Base-by-base conservation (phyloP, 2,888 invertebrate genomes). In the Maniola hyperantus region DNA sequence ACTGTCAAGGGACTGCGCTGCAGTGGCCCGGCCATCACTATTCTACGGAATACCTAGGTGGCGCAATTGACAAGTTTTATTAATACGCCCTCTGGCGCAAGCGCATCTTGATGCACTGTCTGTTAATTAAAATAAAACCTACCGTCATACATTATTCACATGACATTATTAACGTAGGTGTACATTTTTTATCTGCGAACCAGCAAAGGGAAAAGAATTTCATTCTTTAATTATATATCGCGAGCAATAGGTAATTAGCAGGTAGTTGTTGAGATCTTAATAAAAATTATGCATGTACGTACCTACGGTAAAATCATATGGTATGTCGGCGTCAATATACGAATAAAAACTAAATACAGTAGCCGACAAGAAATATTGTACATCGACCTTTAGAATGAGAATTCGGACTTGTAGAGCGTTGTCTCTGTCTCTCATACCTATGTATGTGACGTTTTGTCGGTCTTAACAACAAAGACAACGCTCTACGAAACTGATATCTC, bases 181-280 rank as follows among this genome's bases (percentile, higher is more conserved):
- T 71, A 69, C 67, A 68, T 63, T 59, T 77, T 76, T 77, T 62
- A 73, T 78, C 77, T 78, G 77, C 76, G 51, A 69, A 71, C 69
- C 73, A 71, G 73, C 60, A 70, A 66, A 71, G 65, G 68, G 65
- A 62, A 63, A 67, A 69, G 67, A 70, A 66, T 68, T 71, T 58
- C 60, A 64, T 62, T 61, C 50, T 39, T 54, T 55, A 62, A 62
- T 66, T 61, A 55, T 57, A 48, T 65, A 64, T 59, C 50, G 59
- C 55, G 34, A 8, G 44, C 48, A 55, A 65, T 55, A 48, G 36
- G 26, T 50, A 70, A 70, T 68, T 61, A 64, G 58, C 51, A 53
- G 20, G 34, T 34, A 51, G 39, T 44, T 68, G 55, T 64, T 58
- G 64, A 64, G 15, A 33, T 60, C 33, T 18, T 34, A 36, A 64